A percentile compares a stretch with the other conserved stretches of the same genome.
Conservation (phyloP, 1,140 invertebrate genomes). For the Chrysopa pallens region DNA sequence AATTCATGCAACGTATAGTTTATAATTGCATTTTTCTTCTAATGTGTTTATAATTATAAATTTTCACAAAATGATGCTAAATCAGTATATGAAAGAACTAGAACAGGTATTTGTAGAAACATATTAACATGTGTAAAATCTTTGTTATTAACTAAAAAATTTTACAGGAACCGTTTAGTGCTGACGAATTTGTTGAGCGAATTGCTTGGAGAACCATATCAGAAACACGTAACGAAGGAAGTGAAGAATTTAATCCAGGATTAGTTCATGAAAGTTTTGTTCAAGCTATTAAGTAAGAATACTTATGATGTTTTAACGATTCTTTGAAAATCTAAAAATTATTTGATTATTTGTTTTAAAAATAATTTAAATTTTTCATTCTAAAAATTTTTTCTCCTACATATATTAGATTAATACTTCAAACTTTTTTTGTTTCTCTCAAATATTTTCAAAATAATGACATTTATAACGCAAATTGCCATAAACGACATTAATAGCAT, state of each 20-base stretch:
- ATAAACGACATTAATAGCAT: too few relatives aligned
- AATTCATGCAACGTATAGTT: too few relatives aligned
- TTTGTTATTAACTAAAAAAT: too few relatives aligned
- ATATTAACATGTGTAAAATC: neutral
- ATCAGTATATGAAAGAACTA: conserved; percentile 61
- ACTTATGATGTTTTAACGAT: neutral
- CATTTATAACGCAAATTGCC: too few relatives aligned
- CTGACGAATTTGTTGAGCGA: conserved; percentile 92
- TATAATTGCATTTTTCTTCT: too few relatives aligned
- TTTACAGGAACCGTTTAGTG: conserved; percentile 82
- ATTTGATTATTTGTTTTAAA: neutral
- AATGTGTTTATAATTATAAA: too few relatives aligned
- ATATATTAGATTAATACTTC: neutral
- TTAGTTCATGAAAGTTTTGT: conserved; percentile 80
- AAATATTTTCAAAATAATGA: too few relatives aligned
- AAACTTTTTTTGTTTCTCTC: too few relatives aligned
- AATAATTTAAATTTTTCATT: neutral
- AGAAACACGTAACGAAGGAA: conserved; percentile 44
- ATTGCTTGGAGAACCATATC: conserved; percentile 85
- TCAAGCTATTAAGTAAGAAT: conserved; percentile 65
- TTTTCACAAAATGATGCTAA: conserved; percentile 49
- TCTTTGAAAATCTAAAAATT: too few relatives aligned
- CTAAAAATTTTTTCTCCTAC: neutral
- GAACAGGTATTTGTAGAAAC: conserved; percentile 38
- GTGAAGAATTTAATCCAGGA: conserved; percentile 52